phyloP scores from a whole-genome alignment of 2,113 vertebrate genomes.

The Sylvicapra grimmia region DNA sequence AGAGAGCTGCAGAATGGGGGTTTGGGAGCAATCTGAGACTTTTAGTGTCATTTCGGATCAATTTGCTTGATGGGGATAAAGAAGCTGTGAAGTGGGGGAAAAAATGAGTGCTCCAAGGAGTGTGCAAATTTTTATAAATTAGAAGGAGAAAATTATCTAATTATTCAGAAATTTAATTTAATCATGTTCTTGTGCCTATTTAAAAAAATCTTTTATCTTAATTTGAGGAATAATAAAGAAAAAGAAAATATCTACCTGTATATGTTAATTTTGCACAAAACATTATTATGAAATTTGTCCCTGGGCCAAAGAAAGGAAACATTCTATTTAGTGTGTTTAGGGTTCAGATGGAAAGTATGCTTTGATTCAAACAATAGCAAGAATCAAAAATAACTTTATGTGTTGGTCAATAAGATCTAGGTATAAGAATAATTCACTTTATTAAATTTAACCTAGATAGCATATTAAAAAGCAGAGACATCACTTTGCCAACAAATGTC shows the following conservation, averaged over 20 bases:
- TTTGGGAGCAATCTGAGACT: neutral
- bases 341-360: neutral
- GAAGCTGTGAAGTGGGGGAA: neutral
- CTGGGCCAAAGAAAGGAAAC: neutral
- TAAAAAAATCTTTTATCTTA: neutral
- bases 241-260: neutral
- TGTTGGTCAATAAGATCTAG: neutral
- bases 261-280: neutral
- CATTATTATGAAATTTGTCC: neutral
- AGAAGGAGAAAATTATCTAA: neutral
- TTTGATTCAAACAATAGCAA: neutral
- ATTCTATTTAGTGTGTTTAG: neutral
- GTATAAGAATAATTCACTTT: neutral
- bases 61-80: neutral
- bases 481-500: neutral
- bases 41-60: neutral
- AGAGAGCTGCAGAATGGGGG: neutral
- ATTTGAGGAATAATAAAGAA: neutral
- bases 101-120: neutral
- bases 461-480: neutral
- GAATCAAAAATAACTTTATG: neutral
- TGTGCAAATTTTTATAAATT: neutral
- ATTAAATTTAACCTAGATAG: neutral
- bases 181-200: neutral
- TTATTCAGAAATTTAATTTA: conserved; percentile 14